phyloP scores from a whole-genome alignment of 2,113 vertebrate species.

The Pardalotus punctatus region DNA sequence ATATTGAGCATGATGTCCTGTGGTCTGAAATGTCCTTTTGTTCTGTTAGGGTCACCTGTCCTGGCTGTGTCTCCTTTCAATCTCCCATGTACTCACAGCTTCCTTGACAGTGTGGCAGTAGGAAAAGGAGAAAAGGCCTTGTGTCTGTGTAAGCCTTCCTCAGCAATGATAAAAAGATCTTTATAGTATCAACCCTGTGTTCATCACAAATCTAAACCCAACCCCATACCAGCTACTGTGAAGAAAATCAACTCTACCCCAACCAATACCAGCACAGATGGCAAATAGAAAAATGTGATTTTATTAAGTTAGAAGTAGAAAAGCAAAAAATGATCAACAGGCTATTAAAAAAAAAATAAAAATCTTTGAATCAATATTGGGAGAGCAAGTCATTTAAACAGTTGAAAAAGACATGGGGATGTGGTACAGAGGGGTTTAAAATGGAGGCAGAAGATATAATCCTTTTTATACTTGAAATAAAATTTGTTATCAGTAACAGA shows the following conservation, averaged over 20 bases:
- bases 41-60: background rate
- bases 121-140: background rate
- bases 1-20: background rate
- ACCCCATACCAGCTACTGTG: background rate
- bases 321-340: background rate
- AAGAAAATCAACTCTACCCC: background rate
- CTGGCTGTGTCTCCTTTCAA: background rate
- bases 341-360: background rate
- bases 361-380: background rate
- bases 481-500: background rate
- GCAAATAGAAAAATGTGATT: background rate
- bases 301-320: background rate
- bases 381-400: accelerated
- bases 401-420: background rate
- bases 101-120: background rate
- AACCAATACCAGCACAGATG: background rate
- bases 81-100: background rate
- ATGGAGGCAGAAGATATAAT: background rate
- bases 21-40: background rate
- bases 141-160: background rate
- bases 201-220: background rate
- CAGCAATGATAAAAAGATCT: background rate
- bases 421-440: background rate
- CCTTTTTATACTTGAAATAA: background rate
- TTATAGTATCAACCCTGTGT: background rate